Percentiles rank a stretch among this genome's conserved stretches.
Evolutionary conservation across 2,797 vertebrate genomes (phyloP).

Genomic region (Selene dorsalis): DNA sequence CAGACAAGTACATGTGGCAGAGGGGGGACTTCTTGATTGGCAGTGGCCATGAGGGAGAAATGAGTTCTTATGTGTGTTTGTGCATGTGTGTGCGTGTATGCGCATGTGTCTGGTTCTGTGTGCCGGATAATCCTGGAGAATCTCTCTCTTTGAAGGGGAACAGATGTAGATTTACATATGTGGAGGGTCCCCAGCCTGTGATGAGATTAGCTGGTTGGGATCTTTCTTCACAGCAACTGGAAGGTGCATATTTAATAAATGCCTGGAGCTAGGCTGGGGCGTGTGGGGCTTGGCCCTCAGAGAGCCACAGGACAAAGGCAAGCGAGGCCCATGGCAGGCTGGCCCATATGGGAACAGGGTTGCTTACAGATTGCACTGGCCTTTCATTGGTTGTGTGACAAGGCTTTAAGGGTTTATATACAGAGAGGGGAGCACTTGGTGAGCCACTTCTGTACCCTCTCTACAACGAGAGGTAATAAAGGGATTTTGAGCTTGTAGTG

Average conservation of each 20-base stretch:
- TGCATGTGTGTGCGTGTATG: slow-evolving; percentile 76
- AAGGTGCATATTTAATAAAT: slow-evolving; percentile 99
- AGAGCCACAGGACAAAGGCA: slow-evolving; percentile 89
- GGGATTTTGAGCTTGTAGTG: slow-evolving; percentile 83
- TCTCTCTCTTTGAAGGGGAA: slow-evolving; percentile 96
- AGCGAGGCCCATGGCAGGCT: slow-evolving; percentile 87
- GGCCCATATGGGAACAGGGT: slow-evolving; percentile 90
- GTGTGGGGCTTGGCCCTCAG: slow-evolving; percentile 86
- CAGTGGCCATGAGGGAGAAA: slow-evolving; percentile 88
- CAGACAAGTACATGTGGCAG: slow-evolving; percentile 76
- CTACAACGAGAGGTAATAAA: slow-evolving; percentile 83
- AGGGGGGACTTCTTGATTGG: slow-evolving; percentile 86
- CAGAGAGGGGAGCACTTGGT: slow-evolving; percentile 76
- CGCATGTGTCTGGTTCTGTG: slow-evolving; percentile 69
- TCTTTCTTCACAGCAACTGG: slow-evolving; percentile 89
- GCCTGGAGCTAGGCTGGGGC: slow-evolving; percentile 90
- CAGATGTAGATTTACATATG: slow-evolving; percentile 99
- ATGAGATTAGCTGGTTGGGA: slow-evolving; percentile 97
- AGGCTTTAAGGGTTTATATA: slow-evolving; percentile 86
- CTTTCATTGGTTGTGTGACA: slow-evolving; percentile 84
- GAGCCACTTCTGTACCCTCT: slow-evolving; percentile 77
- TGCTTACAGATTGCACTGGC: slow-evolving; percentile 86
- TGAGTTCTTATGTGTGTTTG: slow-evolving; percentile 68
- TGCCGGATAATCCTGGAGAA: slow-evolving; percentile 93
- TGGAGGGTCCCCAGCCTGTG: slow-evolving; percentile 95